Evolutionary conservation across 2,888 invertebrate genomes (phyloP), one percentile per base, ranked within the genome.

Genomic region (Saturnia pavonia): DNA sequence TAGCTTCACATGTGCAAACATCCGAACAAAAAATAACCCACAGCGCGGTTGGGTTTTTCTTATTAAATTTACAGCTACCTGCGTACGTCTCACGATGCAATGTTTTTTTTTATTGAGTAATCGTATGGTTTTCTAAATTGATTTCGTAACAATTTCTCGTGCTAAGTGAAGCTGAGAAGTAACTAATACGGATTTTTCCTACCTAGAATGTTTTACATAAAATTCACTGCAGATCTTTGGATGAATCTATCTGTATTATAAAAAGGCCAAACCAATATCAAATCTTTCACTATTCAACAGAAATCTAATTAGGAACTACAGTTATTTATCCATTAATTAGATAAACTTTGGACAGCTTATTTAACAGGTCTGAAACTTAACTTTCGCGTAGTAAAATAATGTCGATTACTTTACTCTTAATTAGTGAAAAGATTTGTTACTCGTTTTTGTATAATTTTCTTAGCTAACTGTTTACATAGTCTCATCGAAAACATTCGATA

Each of bases 31-130:
- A 82, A 78, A 25, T 40, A 79, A 82, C 79, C 78, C 80, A 70
- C 72, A 77, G 73, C 70, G 76, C 77, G 80, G 73, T 77, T 78
- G 71, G 77, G 79, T 85, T 88, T 86, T 82, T 82, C 78, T 74
- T 71, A 72, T 73, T 25, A 7, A 79, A 82, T 88, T 85, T 88
- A 89, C 89, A 86, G 89, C 83, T 89, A 87, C 71, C 48, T 54
- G 65, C 65, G 65, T 65, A 65, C 65, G 65, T 40, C 40, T 16
- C 27, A 27, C 27, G 65, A 65, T 65, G 65, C 65, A 65, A 40
- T 65, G 34, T 40, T 40, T 40, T 40, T 57, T 25, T 34, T 34
- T 34, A 7, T 51, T 14, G 48, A 19, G 57, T 25, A 25, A 12
- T 57, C 6, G 19, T 65, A 19, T 19, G 40, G 63, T 63, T 57